Evolutionary conservation across 2,113 vertebrate genomes (phyloP), one percentile per base, ranked within the genome.

Genomic region (Sceloporus tristichus): DNA sequence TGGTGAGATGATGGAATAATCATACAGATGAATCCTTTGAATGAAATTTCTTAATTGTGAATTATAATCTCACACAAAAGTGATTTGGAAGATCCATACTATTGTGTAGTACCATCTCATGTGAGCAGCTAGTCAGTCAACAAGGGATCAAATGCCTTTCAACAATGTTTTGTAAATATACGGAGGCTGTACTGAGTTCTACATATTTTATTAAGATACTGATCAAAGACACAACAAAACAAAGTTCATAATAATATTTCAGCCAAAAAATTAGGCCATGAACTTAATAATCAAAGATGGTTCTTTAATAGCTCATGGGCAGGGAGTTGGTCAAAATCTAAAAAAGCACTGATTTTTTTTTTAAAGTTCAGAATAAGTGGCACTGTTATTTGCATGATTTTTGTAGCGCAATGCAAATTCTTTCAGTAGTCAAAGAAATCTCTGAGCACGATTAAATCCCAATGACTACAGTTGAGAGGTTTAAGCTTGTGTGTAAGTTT

Each of bases 171-270:
- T 48, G 18, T 70, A 48, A 78, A 68, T 19, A 25, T 53, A 66
- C 68, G 66, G 1, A 1, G 65, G 48, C 18, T 68, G 25, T 48
- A 83, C 5, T 65, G 23, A 62, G 48, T 5, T 78, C 42, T 78
- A 65, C 56, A 78, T 78, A 79, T 16, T 70, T 59, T 14, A 68
- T 34, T 66, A 54, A 29, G 16, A 9, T 66, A 82, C 25, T 40
- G 40, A 66, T 5, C 53, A 21, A 85, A 78, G 14, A 66, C 66
- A 16, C 34, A 78, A 1, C 18, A 62, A 82, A 40, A 62, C 79
- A 87, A 71, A 71, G 71, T 29, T 71, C 53, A 73, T n/a, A 79
- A 87, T 66, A 84, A 13, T 4, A 54, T 48, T 83, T 84, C 11
- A 54, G n/a, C 10, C 3, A 56, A 56, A 10, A 2, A 2, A 23